Base-by-base conservation (phyloP, 2,888 invertebrate species). In the Pseudoips prasinana region DNA sequence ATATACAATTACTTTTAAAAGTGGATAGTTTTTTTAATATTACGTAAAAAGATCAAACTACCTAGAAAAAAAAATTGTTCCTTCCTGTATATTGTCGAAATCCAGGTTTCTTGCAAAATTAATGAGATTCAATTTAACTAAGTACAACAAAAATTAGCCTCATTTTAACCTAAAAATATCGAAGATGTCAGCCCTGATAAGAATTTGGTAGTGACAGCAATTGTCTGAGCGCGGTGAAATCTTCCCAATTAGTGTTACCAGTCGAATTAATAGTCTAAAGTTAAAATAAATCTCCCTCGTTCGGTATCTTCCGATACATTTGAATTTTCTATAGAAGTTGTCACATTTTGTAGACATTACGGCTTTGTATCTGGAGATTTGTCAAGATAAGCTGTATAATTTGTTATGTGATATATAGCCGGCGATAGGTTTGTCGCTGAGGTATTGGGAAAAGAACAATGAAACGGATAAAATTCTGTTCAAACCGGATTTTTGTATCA, bases 211-310 rank as follows among this genome's bases (percentile, higher is more conserved):
- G 54, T 58, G 57, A 57, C 49, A 32, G 25, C 25, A 30, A 32
- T 49, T 51, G 46, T 49, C 30, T 57, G 60, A 60, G 47, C 41
- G 48, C 49, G 45, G 58, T 64, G 61, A 68, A 45, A 62, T 63
- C 61, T 68, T 62, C 58, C 72, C 64, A 77, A 73, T 76, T 74
- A 73, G 70, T 59, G 51, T 43, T 62, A 64, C 63, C 60, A 65
- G 66, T 73, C 66, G 62, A 69, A 73, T 71, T 68, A 65, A 73
- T 69, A 60, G 65, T 42, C 44, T 34, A 53, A 54, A 39, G 8
- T 18, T 28, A 51, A 45, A 34, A 39, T 51, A 32, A 52, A 45
- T 43, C 46, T 37, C 29, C 35, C 42, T 46, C 42, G 47, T 47
- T 56, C 49, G 47, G 56, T 60, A 58, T 39, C 44, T 9, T 19